Evolutionary conservation across 1,140 invertebrate genomes (phyloP), one percentile per base, ranked within the genome.

Genomic region (Drosophila ohnishii): DNA sequence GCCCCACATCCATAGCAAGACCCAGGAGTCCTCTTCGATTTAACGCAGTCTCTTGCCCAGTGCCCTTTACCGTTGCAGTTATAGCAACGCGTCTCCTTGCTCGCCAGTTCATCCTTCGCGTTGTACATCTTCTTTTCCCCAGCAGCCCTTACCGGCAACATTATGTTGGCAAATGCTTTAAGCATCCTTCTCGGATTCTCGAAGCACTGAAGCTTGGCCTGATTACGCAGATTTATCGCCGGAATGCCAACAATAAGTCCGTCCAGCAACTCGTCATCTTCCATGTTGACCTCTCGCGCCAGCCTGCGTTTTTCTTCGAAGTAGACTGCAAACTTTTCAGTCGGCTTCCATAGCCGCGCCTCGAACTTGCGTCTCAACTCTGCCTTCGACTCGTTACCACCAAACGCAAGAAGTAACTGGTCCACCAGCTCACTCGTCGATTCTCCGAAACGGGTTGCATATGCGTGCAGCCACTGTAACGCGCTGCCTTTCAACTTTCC

Each of bases 91-190:
- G 11, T 13, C 11, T 37, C 35, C 35, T 37, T 50, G 47, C 47
- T 34, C 5, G 11, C n/a, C 6, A 16, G 48, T 3, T 51, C 48
- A 13, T 14, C 16, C 10, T 32, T 51, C 10, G 4, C 5, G 0
- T 30, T 13, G 2, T 19, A n/a, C 48, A 19, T 5, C n/a, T 51
- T 51, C 6, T 19, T 32, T 2, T 5, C 25, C 19, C 16, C 48
- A 19, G 14, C 14, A 30, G 14, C 47, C 47, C 25, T 50, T 30
- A 28, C 25, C 8, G 25, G 28, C n/a, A 51, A 28, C 28, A 51
- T 16, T 11, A 51, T 51, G 28, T 32, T n/a, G 10, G 48, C 16
- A 34, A 51, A 51, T 8, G 48, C 48, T 51, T 14, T 51, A 6
- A 51, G 30, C 48, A 51, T 51, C 30, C 16, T 19, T 35, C 7